phyloP scores from a whole-genome alignment of 2,888 invertebrate genomes.

The Nysson spinosus region DNA sequence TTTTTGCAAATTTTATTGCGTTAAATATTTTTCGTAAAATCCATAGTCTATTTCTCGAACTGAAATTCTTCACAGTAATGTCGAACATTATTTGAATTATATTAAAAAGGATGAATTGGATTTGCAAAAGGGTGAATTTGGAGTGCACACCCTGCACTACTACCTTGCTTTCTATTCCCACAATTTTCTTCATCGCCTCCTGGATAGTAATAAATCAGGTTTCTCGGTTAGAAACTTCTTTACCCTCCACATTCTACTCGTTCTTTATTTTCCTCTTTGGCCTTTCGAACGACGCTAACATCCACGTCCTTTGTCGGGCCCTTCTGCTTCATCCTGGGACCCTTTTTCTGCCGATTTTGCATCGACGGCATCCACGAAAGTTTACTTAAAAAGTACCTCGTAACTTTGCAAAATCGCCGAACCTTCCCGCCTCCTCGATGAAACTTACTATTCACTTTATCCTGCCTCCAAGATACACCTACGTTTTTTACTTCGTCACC shows the following conservation, averaged over 20 bases:
- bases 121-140: no score
- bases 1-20: no score
- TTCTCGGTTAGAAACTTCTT: constrained; percentile 36
- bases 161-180: no score
- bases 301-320: constrained; percentile 21
- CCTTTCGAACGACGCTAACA: constrained; percentile 6
- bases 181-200: background rate
- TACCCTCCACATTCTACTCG: constrained; percentile 1
- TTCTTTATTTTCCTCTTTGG: background rate
- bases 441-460: constrained; percentile 37
- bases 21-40: no score
- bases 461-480: background rate
- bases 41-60: no score
- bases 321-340: background rate
- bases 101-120: no score
- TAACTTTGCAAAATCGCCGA: constrained; percentile 55
- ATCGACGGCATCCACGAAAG: constrained; percentile 23
- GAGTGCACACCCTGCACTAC: no score
- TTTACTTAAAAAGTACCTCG: constrained; percentile 42
- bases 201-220: constrained; percentile 42
- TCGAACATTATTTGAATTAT: no score
- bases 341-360: constrained; percentile 17
- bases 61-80: no score
- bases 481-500: no score
- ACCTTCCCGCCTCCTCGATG: constrained; percentile 4